Percentiles rank a stretch among this genome's conserved stretches.
phyloP scores from a whole-genome alignment of 2,113 vertebrate genomes.

The Passer montanus region DNA sequence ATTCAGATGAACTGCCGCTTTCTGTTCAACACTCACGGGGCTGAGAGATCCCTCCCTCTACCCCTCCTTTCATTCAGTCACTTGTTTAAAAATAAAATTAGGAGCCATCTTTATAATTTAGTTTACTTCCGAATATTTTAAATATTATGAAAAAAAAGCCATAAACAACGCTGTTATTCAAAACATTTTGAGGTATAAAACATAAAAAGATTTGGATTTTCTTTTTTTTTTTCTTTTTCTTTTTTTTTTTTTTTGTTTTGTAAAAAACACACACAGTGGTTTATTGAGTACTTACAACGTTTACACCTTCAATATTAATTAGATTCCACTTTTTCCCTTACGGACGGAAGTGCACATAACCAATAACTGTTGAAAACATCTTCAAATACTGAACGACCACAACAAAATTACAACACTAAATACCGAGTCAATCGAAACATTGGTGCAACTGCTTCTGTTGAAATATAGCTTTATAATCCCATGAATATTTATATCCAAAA shows the following conservation, averaged over 20 bases:
- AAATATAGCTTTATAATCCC: constrained; percentile 79
- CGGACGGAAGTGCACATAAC: constrained; percentile 87
- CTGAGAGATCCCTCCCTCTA: neutral
- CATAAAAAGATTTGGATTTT: constrained; percentile 72
- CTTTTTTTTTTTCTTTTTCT: neutral
- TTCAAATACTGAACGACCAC: constrained; percentile 77
- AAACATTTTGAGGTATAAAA: constrained; percentile 78
- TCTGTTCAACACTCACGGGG: neutral
- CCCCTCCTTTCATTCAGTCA: neutral
- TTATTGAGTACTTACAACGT: constrained; percentile 95
- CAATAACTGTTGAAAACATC: constrained; percentile 80
- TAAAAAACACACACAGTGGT: constrained; percentile 87
- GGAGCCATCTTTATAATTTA: constrained; percentile 74
- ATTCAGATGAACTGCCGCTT: neutral
- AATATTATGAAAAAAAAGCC: constrained; percentile 76
- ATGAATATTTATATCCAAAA: constrained; percentile 83
- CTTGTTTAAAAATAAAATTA: constrained; percentile 70
- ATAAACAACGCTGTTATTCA: constrained; percentile 76
- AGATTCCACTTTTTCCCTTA: constrained; percentile 80
- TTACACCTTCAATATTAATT: constrained; percentile 94
- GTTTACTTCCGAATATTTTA: constrained; percentile 81
- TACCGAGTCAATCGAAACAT: constrained; percentile 73
- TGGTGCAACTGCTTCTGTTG: constrained; percentile 74
- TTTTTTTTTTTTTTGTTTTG: constrained; percentile 11
- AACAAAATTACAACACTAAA: constrained; percentile 76